Conservation (phyloP, 2,113 vertebrate genomes). For the Cranoglanis bouderius region DNA sequence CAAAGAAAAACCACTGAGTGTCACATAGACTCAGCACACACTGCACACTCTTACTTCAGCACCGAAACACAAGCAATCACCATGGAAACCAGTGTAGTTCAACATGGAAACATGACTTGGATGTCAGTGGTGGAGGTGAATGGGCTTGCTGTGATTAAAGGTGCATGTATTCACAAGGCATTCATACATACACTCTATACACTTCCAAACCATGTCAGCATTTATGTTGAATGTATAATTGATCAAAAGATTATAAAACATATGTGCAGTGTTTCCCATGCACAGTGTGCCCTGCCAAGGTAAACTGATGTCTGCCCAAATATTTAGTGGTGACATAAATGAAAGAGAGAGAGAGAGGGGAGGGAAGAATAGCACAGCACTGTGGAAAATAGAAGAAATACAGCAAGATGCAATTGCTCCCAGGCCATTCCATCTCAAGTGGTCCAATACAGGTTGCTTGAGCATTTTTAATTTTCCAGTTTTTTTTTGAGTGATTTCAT, state of each 20-base stretch:
- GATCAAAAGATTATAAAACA: neutral
- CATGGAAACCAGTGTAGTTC: constrained; percentile 55
- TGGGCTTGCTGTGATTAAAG: constrained; percentile 46
- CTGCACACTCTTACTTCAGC: constrained; percentile 45
- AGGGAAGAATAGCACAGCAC: neutral
- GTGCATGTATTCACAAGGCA: constrained; percentile 36
- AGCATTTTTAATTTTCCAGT: no score
- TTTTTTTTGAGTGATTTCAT: no score
- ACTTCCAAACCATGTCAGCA: constrained; percentile 9
- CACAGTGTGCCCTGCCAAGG: neutral
- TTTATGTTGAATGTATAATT: neutral
- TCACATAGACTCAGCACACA: constrained; percentile 39
- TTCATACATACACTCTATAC: constrained; percentile 14
- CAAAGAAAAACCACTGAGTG: constrained; percentile 36
- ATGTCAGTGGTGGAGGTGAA: constrained; percentile 48
- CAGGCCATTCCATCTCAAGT: no score
- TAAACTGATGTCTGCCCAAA: neutral
- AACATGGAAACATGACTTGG: constrained; percentile 57
- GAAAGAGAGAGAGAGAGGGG: neutral
- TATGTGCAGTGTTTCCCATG: neutral
- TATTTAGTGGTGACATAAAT: constrained; percentile 4
- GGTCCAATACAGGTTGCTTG: no score
- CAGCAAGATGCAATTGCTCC: neutral
- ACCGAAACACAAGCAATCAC: constrained; percentile 49
- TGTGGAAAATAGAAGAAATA: neutral